Percentiles rank a stretch among this genome's conserved stretches.
These are phyloP conservation scores for Onychostoma macrolepis DNA, from an alignment of 2,113 vertebrate species.

Conservation along the genomic window DNA sequence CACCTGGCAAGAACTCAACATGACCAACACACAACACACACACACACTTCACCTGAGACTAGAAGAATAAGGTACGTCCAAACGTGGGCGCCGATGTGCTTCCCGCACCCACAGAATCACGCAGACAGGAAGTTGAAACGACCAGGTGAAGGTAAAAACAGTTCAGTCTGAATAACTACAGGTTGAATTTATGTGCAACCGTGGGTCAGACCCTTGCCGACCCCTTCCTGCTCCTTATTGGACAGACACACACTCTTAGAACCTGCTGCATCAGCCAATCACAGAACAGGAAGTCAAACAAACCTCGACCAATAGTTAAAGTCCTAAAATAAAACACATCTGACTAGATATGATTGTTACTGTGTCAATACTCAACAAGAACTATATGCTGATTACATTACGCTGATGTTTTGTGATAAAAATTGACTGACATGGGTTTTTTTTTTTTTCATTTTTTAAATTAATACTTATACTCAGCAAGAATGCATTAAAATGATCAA, in stretches of 20 bases:
- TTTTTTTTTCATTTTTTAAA: neutral
- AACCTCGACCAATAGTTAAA: neutral
- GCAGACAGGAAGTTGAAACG: neutral
- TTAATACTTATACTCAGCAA: neutral
- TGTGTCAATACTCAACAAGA: neutral
- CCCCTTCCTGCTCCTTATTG: conserved; percentile 42
- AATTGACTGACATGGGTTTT: neutral
- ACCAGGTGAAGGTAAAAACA: neutral
- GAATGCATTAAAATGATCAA: too few relatives aligned
- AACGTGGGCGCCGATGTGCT: neutral
- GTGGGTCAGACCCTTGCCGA: neutral
- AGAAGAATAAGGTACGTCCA: neutral
- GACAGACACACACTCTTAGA: conserved; percentile 3
- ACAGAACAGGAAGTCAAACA: neutral
- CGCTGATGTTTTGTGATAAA: neutral
- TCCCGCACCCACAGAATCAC: neutral
- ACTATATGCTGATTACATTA: neutral
- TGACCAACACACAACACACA: neutral
- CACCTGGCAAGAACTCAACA: neutral
- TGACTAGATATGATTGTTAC: neutral
- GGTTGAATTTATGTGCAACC: conserved; percentile 30
- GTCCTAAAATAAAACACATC: neutral
- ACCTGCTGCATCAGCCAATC: conserved; percentile 25
- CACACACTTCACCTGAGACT: conserved; percentile 47
- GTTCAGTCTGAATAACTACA: neutral